These are phyloP conservation scores for Toxonevra muliebris DNA, from an alignment of 2,888 invertebrate genomes.

Conservation along the genomic window DNA sequence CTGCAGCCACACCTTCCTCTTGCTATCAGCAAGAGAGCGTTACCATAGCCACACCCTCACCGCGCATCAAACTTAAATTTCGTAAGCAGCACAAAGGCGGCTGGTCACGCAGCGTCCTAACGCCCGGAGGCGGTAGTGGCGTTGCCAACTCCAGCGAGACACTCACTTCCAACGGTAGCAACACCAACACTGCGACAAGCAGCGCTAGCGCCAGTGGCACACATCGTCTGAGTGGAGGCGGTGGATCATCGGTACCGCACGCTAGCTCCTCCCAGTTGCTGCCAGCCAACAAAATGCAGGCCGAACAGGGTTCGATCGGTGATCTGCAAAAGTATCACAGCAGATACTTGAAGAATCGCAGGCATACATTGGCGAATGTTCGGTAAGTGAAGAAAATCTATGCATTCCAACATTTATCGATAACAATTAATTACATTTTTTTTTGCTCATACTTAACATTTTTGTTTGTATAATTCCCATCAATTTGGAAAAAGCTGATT, in stretches of 20 bases:
- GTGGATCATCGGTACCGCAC: conserved; percentile 55
- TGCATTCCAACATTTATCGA: neutral
- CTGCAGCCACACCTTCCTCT: conserved; percentile 21
- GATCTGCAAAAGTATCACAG: conserved; percentile 90
- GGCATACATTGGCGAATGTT: conserved; percentile 91
- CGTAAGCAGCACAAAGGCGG: conserved; percentile 62
- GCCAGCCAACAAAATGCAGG: conserved; percentile 83
- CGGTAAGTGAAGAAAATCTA: conserved; percentile 74
- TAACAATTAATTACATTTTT: too few relatives aligned
- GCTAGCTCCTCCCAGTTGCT: conserved; percentile 63
- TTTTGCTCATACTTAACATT: too few relatives aligned
- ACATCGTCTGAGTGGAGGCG: conserved; percentile 54
- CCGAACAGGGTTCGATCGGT: conserved; percentile 90
- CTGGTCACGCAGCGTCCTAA: conserved; percentile 61
- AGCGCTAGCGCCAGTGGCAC: conserved; percentile 39
- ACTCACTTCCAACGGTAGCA: conserved; percentile 47
- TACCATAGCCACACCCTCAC: conserved; percentile 60
- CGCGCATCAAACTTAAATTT: conserved; percentile 63
- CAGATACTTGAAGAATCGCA: conserved; percentile 83
- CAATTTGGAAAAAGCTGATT: too few relatives aligned
- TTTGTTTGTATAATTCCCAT: too few relatives aligned
- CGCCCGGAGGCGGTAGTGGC: conserved; percentile 47
- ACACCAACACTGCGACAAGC: conserved; percentile 40
- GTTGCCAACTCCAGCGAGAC: conserved; percentile 52
- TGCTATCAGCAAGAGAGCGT: conserved; percentile 27